Conservation (phyloP, 1,140 invertebrate genomes). For the Vollenhovia emeryi region DNA sequence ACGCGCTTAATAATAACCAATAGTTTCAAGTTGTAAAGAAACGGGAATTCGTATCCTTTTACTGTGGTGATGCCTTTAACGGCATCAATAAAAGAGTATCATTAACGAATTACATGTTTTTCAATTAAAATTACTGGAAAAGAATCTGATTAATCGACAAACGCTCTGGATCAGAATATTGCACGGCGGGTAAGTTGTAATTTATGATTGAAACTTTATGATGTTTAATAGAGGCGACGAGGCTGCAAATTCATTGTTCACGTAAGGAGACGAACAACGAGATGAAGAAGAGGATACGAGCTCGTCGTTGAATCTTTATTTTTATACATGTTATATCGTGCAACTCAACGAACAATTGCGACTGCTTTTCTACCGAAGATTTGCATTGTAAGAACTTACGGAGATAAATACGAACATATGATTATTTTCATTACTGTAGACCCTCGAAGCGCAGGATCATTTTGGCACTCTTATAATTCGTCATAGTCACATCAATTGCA, state of each 20-base stretch:
- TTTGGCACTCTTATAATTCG: neutral
- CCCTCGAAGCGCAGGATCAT: neutral
- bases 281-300: constrained; percentile 12
- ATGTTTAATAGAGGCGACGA: neutral
- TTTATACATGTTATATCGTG: neutral
- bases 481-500: constrained; percentile 13
- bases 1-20: constrained; percentile 57
- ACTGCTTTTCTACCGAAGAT: neutral
- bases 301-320: constrained; percentile 29
- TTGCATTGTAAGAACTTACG: neutral
- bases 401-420: neutral
- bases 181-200: neutral
- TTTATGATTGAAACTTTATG: too few species aligned
- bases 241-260: neutral
- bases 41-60: constrained; percentile 35
- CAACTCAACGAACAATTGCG: constrained; percentile 41
- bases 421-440: neutral
- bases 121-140: neutral
- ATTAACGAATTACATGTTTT: neutral
- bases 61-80: neutral
- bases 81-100: neutral
- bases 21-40: constrained; percentile 36
- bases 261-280: neutral
- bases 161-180: neutral
- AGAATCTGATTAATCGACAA: neutral